Percentiles rank a stretch among this genome's conserved stretches.
phyloP scores from a whole-genome alignment of 2,888 invertebrate species.

The Erynnis tages region DNA sequence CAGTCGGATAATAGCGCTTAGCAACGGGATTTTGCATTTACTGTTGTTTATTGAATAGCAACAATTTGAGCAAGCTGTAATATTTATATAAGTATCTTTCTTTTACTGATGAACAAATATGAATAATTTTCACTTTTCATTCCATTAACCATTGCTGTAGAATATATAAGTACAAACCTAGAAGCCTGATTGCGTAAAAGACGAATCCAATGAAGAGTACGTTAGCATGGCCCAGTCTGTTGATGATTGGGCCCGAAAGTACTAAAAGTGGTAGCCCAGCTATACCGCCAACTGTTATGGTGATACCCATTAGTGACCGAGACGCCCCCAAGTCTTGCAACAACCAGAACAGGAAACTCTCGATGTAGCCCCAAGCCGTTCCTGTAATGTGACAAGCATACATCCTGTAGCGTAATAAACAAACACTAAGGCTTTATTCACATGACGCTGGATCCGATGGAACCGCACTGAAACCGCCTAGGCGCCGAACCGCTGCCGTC shows the following conservation, averaged over 20 bases:
- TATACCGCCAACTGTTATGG: conserved; percentile 89
- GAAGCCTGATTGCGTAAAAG: conserved; percentile 86
- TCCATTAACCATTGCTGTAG: no score
- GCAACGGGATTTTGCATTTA: background rate
- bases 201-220: conserved; percentile 89
- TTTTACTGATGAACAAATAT: no score
- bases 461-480: no score
- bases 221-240: conserved; percentile 87
- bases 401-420: no score
- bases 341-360: conserved; percentile 91
- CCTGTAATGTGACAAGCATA: background rate
- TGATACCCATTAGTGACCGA: conserved; percentile 89
- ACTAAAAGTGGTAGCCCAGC: conserved; percentile 89
- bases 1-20: no score
- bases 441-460: no score
- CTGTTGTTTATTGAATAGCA: no score
- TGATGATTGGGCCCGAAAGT: conserved; percentile 88
- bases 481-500: no score
- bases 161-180: conserved; percentile 82
- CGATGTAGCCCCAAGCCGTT: conserved; percentile 90
- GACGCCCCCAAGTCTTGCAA: conserved; percentile 89
- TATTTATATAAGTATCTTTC: no score
- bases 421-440: no score
- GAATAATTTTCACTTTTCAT: no score
- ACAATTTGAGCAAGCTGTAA: no score